Base-by-base conservation (phyloP, 2,113 vertebrate genomes). In the Ophiodon elongatus region DNA sequence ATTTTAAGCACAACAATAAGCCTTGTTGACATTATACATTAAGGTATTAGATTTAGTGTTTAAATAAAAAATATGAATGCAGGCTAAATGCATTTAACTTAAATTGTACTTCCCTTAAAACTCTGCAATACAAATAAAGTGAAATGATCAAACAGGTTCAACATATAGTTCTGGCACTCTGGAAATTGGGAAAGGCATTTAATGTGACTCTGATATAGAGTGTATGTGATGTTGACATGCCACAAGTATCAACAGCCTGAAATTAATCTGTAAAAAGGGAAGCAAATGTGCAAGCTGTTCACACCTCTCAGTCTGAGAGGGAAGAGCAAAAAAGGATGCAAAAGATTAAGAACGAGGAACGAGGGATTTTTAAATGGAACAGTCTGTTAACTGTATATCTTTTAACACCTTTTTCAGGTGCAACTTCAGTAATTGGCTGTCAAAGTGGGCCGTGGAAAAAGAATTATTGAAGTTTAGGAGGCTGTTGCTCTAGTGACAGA, bases 391-490 rank as follows among this genome's bases (percentile, higher is more conserved):
- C 76, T 81, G n/a, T 9, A 33, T 56, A 23, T 82, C 21, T 88
- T 89, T 84, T 82, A 63, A 87, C 57, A 69, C 90, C 65, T 90
- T 79, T 85, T 73, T 72, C 66, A 85, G 31, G 52, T 80, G 74
- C 39, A 70, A 67, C 50, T 83, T 73, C 70, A 70, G 66, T 35
- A 62, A 27, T 63, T 31, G 74, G 81, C 84, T 81, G 80, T 80
- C 66, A 80, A 73, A 86, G 78, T 64, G 14, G 64, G 17, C 56
- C 27, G 4, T 14, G 10, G 29, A 1, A 10, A 27, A 64, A 64
- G 54, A 80, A 37, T 31, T 6, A 27, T 29, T 0, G 10, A 29
- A 14, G 10, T 35, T 3, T 52, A 73, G 23, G 19, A 57, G 11
- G 21, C 63, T 82, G 35, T 43, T 27, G n/a, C 27, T 64, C 29